These are phyloP conservation scores for Pterophyllum scalare DNA, from an alignment of 2,113 vertebrate species.

Conservation along the genomic window DNA sequence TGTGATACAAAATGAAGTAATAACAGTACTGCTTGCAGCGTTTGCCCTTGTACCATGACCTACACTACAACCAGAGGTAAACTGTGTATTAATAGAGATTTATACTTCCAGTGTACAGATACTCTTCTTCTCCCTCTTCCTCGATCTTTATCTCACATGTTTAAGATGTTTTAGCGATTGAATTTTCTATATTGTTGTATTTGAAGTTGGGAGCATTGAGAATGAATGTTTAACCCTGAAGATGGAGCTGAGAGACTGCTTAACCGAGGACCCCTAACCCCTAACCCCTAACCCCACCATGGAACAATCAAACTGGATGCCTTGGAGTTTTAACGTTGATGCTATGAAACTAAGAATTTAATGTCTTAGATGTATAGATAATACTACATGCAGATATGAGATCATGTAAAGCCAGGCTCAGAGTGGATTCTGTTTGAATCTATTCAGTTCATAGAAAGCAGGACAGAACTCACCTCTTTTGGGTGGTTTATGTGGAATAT, in stretches of 20 bases:
- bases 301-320: slow-evolving; percentile 41
- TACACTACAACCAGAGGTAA: neutral
- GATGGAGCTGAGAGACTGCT: slow-evolving; percentile 11
- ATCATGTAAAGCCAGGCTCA: neutral
- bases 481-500: neutral
- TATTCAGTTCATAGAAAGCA: neutral
- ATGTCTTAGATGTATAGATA: slow-evolving; percentile 4
- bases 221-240: slow-evolving; percentile 47
- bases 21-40: neutral
- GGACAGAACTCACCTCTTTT: neutral
- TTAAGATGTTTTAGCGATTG: slow-evolving; percentile 41
- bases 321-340: neutral
- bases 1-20: neutral
- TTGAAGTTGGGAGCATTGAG: slow-evolving; percentile 17
- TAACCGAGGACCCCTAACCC: neutral
- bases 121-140: neutral
- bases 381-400: slow-evolving; percentile 3
- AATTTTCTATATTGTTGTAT: slow-evolving; percentile 58
- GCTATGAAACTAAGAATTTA: neutral
- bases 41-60: slow-evolving; percentile 28
- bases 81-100: slow-evolving; percentile 35
- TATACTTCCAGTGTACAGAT: slow-evolving; percentile 34
- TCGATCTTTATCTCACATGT: neutral
- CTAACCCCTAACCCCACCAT: too few species aligned
- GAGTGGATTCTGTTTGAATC: neutral